Percentiles rank a stretch among this genome's conserved stretches.
phyloP scores from a whole-genome alignment of 53 echinoderm and acorn worm genomes.

The Holothuria leucospilota region DNA sequence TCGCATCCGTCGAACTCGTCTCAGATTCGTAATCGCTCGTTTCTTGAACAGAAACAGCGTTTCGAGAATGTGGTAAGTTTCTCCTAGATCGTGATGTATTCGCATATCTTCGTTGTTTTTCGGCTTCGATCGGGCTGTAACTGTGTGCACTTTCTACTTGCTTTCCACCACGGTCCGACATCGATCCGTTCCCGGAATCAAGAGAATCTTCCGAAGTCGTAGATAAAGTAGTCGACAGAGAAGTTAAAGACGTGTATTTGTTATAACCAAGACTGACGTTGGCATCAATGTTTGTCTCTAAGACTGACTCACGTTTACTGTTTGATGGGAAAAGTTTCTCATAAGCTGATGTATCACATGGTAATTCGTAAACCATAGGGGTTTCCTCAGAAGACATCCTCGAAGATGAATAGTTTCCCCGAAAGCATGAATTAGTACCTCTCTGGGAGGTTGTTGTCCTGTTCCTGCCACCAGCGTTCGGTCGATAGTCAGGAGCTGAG shows the following conservation, averaged over 20 bases:
- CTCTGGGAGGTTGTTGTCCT: too few species aligned
- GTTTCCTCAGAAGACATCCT: too few species aligned
- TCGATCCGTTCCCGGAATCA: conserved; percentile 35
- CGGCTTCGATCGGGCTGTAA: conserved; percentile 42
- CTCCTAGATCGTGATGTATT: background rate
- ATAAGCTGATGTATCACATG: too few species aligned
- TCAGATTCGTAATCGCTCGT: conserved; percentile 41
- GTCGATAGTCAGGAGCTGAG: conserved; percentile 1
- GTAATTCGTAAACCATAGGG: too few species aligned
- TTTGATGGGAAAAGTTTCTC: background rate
- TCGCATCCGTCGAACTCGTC: background rate
- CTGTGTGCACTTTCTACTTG: conserved; percentile 1
- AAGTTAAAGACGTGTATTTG: conserved; percentile 27
- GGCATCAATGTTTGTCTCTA: conserved; percentile 37
- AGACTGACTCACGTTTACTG: background rate
- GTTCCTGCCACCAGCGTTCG: too few species aligned
- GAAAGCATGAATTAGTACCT: too few species aligned
- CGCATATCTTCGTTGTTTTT: conserved; percentile 13
- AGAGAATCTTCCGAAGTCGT: conserved; percentile 42
- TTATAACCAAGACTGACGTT: conserved; percentile 4
- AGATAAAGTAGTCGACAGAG: conserved; percentile 19
- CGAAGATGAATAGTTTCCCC: too few species aligned
- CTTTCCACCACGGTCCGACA: conserved; percentile 10
- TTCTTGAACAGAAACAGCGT: background rate
- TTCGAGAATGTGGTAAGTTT: background rate